phyloP scores from a whole-genome alignment of 2,888 invertebrate genomes.

The Trissolcus brochymenae region DNA sequence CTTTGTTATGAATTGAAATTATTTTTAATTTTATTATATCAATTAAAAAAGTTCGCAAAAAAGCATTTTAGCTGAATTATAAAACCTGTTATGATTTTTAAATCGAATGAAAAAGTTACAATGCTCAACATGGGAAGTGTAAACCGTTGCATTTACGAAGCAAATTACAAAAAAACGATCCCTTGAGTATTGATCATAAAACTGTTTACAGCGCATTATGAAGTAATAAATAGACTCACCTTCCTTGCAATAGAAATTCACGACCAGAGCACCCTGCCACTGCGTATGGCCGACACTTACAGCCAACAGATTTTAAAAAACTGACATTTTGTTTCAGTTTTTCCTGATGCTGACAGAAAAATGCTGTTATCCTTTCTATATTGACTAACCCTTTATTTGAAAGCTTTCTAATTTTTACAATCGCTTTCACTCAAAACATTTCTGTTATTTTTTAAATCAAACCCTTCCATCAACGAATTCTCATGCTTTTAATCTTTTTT shows the following conservation, averaged over 20 bases:
- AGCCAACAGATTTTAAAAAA: conserved; percentile 55
- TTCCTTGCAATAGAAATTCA: conserved; percentile 58
- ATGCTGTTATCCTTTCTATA: conserved; percentile 67
- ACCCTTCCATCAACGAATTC: conserved; percentile 39
- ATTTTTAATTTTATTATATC: no score
- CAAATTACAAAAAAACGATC: conserved; percentile 58
- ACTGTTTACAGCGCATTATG: conserved; percentile 64
- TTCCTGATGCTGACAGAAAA: conserved; percentile 14
- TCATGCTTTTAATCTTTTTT: conserved; percentile 28
- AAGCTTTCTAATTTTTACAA: conserved; percentile 68
- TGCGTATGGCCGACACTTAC: conserved; percentile 30
- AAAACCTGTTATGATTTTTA: neutral
- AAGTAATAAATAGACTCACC: conserved; percentile 64
- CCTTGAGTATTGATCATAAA: conserved; percentile 62
- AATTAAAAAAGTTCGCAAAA: no score
- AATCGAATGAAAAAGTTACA: neutral
- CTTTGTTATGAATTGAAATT: no score
- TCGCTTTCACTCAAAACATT: conserved; percentile 66
- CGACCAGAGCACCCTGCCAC: conserved; percentile 26
- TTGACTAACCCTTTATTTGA: conserved; percentile 60
- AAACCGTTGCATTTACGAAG: conserved; percentile 45
- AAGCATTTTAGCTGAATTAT: no score
- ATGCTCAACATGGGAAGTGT: conserved; percentile 35
- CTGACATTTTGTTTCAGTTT: conserved; percentile 52
- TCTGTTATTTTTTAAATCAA: conserved; percentile 31